These are phyloP conservation scores for Lepas anatifera DNA, from an alignment of 2,888 invertebrate genomes.

Conservation along the genomic window DNA sequence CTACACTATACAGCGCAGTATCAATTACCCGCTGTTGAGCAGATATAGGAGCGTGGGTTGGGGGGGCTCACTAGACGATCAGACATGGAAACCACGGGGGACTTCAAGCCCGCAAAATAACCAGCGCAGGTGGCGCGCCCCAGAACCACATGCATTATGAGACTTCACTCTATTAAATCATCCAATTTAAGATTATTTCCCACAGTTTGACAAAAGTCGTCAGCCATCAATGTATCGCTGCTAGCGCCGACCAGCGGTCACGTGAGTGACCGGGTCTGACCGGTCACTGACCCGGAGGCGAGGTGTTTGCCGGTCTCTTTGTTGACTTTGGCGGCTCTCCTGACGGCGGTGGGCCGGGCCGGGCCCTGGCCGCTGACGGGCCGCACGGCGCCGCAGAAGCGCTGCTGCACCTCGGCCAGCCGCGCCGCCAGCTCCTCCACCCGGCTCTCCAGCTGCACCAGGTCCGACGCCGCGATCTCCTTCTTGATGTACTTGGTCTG, in stretches of 20 bases:
- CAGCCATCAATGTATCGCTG: no score
- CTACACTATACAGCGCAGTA: no score
- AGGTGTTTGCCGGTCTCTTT: not conserved
- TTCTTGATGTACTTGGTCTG: constrained; percentile 13
- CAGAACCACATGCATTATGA: no score
- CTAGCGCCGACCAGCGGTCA: not conserved
- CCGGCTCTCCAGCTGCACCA: not conserved
- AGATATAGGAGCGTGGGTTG: no score
- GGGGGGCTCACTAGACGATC: no score
- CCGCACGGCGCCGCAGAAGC: not conserved
- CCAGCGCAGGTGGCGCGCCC: no score
- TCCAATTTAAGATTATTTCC: no score
- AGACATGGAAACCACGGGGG: no score
- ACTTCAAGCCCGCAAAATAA: no score
- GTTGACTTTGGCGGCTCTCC: not conserved
- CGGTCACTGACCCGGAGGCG: not conserved
- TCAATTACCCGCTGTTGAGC: no score
- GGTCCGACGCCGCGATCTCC: not conserved
- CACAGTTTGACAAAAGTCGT: no score
- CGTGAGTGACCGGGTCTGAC: not conserved
- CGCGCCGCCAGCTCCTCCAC: not conserved
- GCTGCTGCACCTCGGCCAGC: not conserved
- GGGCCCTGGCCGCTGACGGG: not conserved
- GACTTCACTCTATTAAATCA: no score
- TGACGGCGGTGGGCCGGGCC: not conserved